Base-by-base conservation (phyloP, 2,113 vertebrate species). In the Cynoglossus semilaevis region DNA sequence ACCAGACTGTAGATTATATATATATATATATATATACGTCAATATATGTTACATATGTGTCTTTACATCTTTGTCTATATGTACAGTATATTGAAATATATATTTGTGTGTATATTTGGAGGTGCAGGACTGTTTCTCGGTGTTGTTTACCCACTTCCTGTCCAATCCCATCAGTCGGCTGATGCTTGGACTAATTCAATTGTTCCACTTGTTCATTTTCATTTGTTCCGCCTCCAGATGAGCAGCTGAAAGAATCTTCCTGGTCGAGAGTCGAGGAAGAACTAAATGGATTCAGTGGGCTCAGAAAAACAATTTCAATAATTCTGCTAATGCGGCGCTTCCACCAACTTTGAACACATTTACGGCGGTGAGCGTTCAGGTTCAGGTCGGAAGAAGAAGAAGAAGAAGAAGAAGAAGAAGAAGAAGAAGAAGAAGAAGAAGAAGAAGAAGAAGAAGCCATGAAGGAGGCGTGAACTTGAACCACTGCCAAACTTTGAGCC, bases 251-350 rank as follows among this genome's bases (percentile, higher is more conserved):
- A 76, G 60, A 75, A 68, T 62, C 18, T 56, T 48, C 70, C 47
- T 57, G 65, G 67, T 60, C 63, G 44, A 74, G 19, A 66, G 51
- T 10, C 18, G 56, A 13, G 42, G 56, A 41, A 70, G 52, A 54
- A 61, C 51, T 52, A 34, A 15, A 67, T 55, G 51, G 50, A 62
- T 45, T 69, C 19, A 52, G 34, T 53, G 58, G 16, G 41, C 38
- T 54, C 55, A 67, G 58, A 19, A 79, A 70, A 70, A 38, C 73
- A 72, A 59, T 73, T 66, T 68, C 56, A 73, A 76, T 67, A 51
- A 78, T 70, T 78, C 45, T 46, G 48, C 53, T 70, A 71, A 64
- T 71, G 36, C 48, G 54, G n/a, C 9, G 3, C 17, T 61, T 65
- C 58, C 42, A 22, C 51, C 13, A 15, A 6, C 2, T 8, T 36